phyloP scores from a whole-genome alignment of 2,113 vertebrate genomes.

The Trachemys scripta region DNA sequence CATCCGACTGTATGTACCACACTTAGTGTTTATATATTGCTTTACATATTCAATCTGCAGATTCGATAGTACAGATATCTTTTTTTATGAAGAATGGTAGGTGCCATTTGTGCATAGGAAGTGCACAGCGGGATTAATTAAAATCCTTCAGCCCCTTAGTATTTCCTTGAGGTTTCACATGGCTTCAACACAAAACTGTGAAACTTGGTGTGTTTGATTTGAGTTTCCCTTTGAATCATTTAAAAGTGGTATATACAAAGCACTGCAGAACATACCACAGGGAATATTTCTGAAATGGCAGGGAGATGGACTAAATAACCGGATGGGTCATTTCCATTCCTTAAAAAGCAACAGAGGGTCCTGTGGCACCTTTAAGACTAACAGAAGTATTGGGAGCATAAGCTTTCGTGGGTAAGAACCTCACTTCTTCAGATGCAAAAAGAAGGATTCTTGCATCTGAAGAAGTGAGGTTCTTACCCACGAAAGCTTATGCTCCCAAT shows the following conservation, averaged over 20 bases:
- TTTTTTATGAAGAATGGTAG: background rate
- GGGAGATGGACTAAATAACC: background rate
- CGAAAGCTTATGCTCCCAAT: too few species aligned
- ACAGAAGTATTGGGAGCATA: too few species aligned
- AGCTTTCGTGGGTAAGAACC: too few species aligned
- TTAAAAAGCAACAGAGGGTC: too few species aligned
- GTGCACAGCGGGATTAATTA: rapidly evolving
- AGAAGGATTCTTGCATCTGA: too few species aligned
- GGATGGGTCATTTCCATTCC: background rate
- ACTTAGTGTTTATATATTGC: background rate
- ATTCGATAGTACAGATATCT: background rate
- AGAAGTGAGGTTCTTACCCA: too few species aligned
- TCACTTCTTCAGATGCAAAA: too few species aligned
- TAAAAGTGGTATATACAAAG: background rate
- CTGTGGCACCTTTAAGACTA: too few species aligned
- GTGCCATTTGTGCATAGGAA: background rate
- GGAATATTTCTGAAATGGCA: slow-evolving; percentile 9
- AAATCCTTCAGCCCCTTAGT: background rate
- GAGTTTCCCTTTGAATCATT: background rate
- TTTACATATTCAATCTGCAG: background rate
- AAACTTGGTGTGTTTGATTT: background rate
- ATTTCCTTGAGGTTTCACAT: background rate
- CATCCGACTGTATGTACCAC: background rate
- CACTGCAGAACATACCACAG: background rate
- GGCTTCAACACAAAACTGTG: background rate